Conservation (phyloP, 2,888 invertebrate species). For the Yponomeuta sedellus region DNA sequence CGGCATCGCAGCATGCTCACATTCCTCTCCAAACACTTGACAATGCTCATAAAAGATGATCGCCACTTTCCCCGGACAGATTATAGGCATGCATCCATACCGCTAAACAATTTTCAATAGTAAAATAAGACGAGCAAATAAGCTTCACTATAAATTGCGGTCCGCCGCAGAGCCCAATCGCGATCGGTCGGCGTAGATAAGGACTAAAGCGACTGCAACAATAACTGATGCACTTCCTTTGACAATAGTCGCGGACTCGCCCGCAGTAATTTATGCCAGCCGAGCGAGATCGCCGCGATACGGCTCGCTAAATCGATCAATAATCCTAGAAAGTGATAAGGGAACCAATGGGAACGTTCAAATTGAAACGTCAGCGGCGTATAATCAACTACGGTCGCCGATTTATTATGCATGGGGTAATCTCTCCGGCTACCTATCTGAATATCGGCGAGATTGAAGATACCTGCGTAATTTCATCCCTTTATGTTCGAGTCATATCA, state of each 20-base stretch:
- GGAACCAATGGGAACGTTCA: conserved; percentile 45
- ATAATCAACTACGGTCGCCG: conserved; percentile 42
- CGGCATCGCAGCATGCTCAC: conserved; percentile 1
- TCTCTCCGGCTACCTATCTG: not conserved
- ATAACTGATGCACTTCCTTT: conserved; percentile 72
- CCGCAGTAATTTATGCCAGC: conserved; percentile 54
- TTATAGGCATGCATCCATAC: conserved; percentile 30
- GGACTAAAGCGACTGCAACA: conserved; percentile 60
- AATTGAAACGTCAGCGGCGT: conserved; percentile 61
- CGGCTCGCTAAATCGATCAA: conserved; percentile 60
- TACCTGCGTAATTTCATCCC: not conserved
- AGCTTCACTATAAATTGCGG: conserved; percentile 59
- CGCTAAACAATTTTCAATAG: conserved; percentile 54
- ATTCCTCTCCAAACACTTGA: conserved; percentile 4
- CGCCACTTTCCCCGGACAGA: conserved; percentile 16
- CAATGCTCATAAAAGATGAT: conserved; percentile 17
- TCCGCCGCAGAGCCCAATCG: conserved; percentile 38
- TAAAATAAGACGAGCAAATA: conserved; percentile 55
- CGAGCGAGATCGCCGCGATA: conserved; percentile 57
- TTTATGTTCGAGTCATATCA: not conserved
- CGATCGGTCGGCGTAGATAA: conserved; percentile 55
- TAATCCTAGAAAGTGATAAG: conserved; percentile 63
- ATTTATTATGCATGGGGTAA: conserved; percentile 28
- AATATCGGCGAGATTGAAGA: not conserved
- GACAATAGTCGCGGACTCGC: conserved; percentile 51